Conservation (phyloP, 2,113 vertebrate species). For the Megaceryle torquata region DNA sequence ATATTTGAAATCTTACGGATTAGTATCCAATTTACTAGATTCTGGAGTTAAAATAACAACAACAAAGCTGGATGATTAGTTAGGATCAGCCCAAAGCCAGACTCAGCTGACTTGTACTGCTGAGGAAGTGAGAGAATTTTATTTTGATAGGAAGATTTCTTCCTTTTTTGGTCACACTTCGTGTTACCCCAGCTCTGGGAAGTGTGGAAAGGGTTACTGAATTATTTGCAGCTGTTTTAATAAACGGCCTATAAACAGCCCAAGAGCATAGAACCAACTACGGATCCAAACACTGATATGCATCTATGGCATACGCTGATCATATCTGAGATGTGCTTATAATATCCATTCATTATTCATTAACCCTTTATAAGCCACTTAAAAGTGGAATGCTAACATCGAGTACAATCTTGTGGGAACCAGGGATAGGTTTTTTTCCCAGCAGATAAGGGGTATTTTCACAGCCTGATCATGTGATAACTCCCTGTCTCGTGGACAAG, state of each 20-base stretch:
- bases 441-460: neutral
- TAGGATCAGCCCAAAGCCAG: neutral
- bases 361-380: slow-evolving; percentile 5
- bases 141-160: neutral
- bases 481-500: accelerated
- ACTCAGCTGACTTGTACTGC: neutral
- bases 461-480: neutral
- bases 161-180: neutral
- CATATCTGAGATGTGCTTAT: slow-evolving; percentile 15
- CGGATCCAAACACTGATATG: neutral
- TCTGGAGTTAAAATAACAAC: neutral
- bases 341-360: slow-evolving; percentile 29
- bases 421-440: neutral
- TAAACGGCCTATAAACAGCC: neutral
- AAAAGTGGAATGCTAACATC: neutral
- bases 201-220: neutral
- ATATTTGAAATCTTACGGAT: neutral
- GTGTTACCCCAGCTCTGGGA: neutral
- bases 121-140: neutral
- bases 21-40: neutral
- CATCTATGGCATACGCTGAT: slow-evolving; percentile 7
- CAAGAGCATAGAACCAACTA: neutral
- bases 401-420: neutral
- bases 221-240: slow-evolving; percentile 52
- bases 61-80: neutral